Evolutionary conservation across 2,113 vertebrate genomes (phyloP), one percentile per base, ranked within the genome.

Genomic region (Mus musculus): DNA sequence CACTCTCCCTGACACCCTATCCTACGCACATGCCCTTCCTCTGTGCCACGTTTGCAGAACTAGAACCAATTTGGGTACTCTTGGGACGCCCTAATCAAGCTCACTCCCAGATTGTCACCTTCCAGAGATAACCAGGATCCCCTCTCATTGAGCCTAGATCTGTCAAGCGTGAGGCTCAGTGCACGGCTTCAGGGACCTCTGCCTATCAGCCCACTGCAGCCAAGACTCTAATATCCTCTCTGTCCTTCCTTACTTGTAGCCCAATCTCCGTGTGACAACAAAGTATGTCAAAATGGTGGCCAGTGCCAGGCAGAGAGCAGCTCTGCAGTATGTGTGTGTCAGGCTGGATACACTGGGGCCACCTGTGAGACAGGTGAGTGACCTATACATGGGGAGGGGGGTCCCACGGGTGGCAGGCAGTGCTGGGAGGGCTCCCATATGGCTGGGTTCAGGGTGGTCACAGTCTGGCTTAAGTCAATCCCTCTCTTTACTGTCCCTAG

Each of bases 301-400:
- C 96, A 42, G 8, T 99, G 99, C 97, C 97, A 97, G 81, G 97
- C 10, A 0, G 86, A 14, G 2, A 97, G 98, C 0, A 7, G 96
- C 86, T 97, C 98, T 0, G 98, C 96, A 0, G 82, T 1, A 0
- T 99, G 99, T 13, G 30, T 97, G 52, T 99, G 98, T 96, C 98
- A 91, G 33, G 92, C 77, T 0, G 98, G 98, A 59, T 99, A 98
- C 93, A 98, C 82, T 0, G 99, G 98, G 3, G 7, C 12, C 0
- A 84, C 97, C 89, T 99, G 99, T 5, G 98, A 98, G 96, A 98
- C 93, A 24, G 98, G 98, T 99, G 95, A 81, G 98, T 28, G 20
- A 59, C 85, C 89, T 7, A 28, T 42, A 4, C 7, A 28, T 5
- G 0, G 26, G 14, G 56, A 3, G 19, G 69, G 42, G 49, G 63